Base-by-base conservation (phyloP, 2,113 vertebrate genomes). In the Beaufortia kweichowensis region DNA sequence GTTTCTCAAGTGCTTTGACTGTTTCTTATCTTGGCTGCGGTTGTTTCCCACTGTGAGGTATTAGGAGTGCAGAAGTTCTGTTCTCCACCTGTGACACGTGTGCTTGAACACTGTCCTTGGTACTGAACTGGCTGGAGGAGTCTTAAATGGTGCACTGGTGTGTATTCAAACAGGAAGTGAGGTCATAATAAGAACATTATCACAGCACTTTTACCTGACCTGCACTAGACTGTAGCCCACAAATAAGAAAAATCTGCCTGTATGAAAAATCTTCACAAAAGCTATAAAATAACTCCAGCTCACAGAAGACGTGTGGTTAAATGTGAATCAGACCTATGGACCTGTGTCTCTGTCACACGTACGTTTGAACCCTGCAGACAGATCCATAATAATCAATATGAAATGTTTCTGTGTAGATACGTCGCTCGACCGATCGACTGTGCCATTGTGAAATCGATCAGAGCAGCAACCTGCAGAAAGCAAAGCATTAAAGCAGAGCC, bases 101-200 rank as follows among this genome's bases (percentile, higher is more conserved):
- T 39, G n/a, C 6, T 4, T 57, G 21, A 71, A 12, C 33, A 3
- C 68, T 71, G 53, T 71, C 68, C 68, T 28, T 71, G 68, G 68
- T 71, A 15, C 68, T 71, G 68, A 59, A 71, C 21, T 19, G n/a
- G n/a, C n/a, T n/a, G n/a, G n/a, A n/a, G n/a, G 3, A 12, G 35
- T n/a, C 15, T 23, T 59, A 53, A 50, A 15, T 59, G 21, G 9
- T 59, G 24, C 7, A 59, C 24, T 59, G n/a, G 67, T 33, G 67
- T 33, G 67, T 23, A 7, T 21, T 41, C 53, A 14, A 15, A 24
- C 68, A 71, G 67, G 31, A 68, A 53, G 26, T 53, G 65, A 68
- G 26, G 43, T 53, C 48, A 53, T 53, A n/a, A 53, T 21, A 6
- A 53, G 5, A 2, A 19, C 48, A 7, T 53, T 7, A 21, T n/a